Percentiles rank a stretch among this genome's conserved stretches.
These are phyloP conservation scores for Uria lomvia DNA, from an alignment of 2,113 vertebrate species.

Conservation along the genomic window DNA sequence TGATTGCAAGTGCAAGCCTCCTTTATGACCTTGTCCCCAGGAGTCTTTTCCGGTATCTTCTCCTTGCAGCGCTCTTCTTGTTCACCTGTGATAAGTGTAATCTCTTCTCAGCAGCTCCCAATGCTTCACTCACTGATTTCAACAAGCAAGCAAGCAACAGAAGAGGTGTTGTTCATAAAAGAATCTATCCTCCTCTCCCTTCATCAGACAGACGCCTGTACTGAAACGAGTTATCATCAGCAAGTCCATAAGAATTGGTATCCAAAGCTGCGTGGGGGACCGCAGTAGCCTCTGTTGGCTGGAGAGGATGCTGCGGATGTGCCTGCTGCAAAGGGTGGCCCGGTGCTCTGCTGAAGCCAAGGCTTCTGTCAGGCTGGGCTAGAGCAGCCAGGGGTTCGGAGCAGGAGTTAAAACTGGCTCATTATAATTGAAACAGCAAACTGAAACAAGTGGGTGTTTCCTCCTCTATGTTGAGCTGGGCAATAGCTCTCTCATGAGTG, in stretches of 20 bases:
- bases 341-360: not conserved
- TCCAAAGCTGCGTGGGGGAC: not conserved
- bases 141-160: not conserved
- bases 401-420: not conserved
- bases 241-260: not conserved
- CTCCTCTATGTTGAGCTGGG: not conserved
- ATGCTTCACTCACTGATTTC: conserved; percentile 42
- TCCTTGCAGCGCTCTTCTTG: conserved; percentile 25
- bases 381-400: not conserved
- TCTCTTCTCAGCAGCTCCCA: conserved; percentile 44
- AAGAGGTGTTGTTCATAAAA: conserved; percentile 18
- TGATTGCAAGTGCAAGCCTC: not conserved
- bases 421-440: not conserved
- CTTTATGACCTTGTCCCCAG: conserved; percentile 18
- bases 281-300: not conserved
- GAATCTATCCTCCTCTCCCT: not conserved
- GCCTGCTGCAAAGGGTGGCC: no score
- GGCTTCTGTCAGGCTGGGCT: not conserved
- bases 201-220: not conserved
- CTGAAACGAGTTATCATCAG: not conserved
- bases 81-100: conserved; percentile 60
- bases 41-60: conserved; percentile 41
- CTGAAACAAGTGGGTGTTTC: not conserved
- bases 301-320: not conserved
- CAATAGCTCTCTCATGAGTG: not conserved